These are phyloP conservation scores for Chinchilla lanigera DNA, from an alignment of 2,113 vertebrate species.

Conservation along the genomic window DNA sequence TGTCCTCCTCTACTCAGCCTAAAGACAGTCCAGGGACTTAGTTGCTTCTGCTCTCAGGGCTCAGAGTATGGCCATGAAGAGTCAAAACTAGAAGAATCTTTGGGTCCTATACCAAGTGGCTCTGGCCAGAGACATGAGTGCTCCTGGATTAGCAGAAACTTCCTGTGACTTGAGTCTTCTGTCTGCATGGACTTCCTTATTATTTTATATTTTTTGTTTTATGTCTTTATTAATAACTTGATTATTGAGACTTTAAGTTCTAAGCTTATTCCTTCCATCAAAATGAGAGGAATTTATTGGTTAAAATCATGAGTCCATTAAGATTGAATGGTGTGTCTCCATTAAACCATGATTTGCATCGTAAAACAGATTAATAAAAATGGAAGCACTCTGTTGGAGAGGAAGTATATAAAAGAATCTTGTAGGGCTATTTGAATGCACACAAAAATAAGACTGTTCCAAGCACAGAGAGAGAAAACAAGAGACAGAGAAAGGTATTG, in stretches of 20 bases:
- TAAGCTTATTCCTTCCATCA: conserved; percentile 28
- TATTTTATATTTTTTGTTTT: conserved; percentile 11
- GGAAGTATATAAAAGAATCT: conserved; percentile 37
- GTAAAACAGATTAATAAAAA: conserved; percentile 56
- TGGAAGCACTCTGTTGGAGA: conserved; percentile 3
- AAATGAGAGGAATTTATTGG: conserved; percentile 38
- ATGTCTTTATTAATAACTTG: conserved; percentile 58
- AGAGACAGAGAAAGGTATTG: conserved; percentile 36
- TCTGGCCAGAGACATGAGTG: not conserved
- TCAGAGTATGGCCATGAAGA: not conserved
- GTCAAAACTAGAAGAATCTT: not conserved
- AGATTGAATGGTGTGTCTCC: not conserved
- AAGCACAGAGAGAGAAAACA: not conserved
- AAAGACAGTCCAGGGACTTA: not conserved
- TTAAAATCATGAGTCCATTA: conserved; percentile 24
- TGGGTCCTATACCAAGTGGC: not conserved
- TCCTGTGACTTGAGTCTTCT: not conserved
- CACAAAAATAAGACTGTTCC: not conserved
- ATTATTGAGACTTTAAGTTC: conserved; percentile 37
- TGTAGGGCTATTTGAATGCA: not conserved
- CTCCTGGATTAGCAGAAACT: not conserved
- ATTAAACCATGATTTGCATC: conserved; percentile 58
- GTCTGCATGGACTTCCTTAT: not conserved
- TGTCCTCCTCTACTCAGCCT: not conserved
- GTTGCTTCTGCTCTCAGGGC: not conserved